Evolutionary conservation across 2,888 invertebrate genomes (phyloP).

Genomic region (Agriotes lineatus): DNA sequence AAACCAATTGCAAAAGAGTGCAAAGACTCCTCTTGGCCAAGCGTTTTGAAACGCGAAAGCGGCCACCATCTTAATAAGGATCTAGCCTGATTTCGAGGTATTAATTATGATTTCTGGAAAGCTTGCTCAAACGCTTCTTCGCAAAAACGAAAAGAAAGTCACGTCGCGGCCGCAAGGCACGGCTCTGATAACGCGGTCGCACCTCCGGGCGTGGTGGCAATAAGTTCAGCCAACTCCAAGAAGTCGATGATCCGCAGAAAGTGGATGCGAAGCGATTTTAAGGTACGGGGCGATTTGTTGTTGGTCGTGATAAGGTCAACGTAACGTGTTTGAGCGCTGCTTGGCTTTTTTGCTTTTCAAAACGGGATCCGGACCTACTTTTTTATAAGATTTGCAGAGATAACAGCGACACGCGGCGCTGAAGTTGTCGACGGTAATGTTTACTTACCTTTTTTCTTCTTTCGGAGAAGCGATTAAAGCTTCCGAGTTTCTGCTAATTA

Average conservation of each 20-base stretch:
- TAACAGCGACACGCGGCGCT: conserved; percentile 5
- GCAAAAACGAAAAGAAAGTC: conserved; percentile 26
- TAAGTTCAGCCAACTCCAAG: conserved; percentile 31
- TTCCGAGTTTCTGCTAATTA: background rate
- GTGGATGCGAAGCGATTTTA: conserved; percentile 20
- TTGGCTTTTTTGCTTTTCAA: conserved; percentile 16
- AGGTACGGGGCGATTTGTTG: conserved; percentile 18
- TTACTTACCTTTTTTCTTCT: background rate
- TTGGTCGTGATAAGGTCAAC: conserved; percentile 34
- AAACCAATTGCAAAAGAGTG: conserved; percentile 38
- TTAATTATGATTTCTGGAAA: conserved; percentile 31
- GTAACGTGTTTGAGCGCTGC: conserved; percentile 20
- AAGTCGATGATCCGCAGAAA: conserved; percentile 38
- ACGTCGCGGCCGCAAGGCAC: conserved; percentile 25
- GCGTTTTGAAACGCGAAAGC: conserved; percentile 37
- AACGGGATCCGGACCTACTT: conserved; percentile 39
- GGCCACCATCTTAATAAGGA: conserved; percentile 34
- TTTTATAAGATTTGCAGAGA: conserved; percentile 26
- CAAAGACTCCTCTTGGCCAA: conserved; percentile 34
- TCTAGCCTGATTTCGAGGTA: conserved; percentile 27
- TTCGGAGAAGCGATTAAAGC: background rate
- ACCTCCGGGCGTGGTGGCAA: conserved; percentile 37
- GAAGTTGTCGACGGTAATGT: background rate
- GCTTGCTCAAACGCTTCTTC: conserved; percentile 8
- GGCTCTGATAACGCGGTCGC: conserved; percentile 32